These are phyloP conservation scores for Dastarcus helophoroides DNA, from an alignment of 2,888 invertebrate species.

Conservation along the genomic window DNA sequence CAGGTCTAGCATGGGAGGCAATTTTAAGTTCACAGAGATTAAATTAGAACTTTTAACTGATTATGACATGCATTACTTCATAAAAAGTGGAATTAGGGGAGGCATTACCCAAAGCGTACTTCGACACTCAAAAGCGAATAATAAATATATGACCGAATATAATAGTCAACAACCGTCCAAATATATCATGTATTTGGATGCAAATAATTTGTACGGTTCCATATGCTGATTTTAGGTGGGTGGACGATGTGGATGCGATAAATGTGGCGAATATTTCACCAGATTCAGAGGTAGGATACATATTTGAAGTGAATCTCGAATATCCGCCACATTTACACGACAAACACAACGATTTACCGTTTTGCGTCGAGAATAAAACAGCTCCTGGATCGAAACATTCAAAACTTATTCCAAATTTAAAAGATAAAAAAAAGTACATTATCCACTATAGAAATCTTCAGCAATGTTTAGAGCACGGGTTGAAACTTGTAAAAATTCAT, in stretches of 20 bases:
- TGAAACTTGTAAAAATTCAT: slow-evolving; percentile 24
- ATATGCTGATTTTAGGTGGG: slow-evolving; percentile 11
- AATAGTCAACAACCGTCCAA: too few species aligned
- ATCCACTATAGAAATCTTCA: slow-evolving; percentile 23
- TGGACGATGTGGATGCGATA: slow-evolving; percentile 1
- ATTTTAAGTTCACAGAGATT: slow-evolving; percentile 17
- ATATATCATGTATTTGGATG: slow-evolving; percentile 19
- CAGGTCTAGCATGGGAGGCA: too few species aligned
- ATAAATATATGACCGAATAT: too few species aligned
- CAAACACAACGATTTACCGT: slow-evolving; percentile 13
- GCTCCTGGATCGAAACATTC: slow-evolving; percentile 10
- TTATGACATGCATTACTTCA: slow-evolving; percentile 24
- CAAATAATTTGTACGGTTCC: too few species aligned
- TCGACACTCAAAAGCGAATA: slow-evolving; percentile 26
- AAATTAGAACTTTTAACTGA: slow-evolving; percentile 22
- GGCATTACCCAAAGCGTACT: slow-evolving; percentile 22
- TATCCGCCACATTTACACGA: slow-evolving; percentile 14
- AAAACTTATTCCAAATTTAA: slow-evolving; percentile 13
- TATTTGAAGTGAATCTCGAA: slow-evolving; percentile 12
- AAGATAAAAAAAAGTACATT: slow-evolving; percentile 17
- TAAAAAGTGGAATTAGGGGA: slow-evolving; percentile 24
- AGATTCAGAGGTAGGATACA: too few species aligned
- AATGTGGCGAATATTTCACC: slow-evolving; percentile 3
- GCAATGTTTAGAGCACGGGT: slow-evolving; percentile 19
- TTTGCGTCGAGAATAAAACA: slow-evolving; percentile 10